Conservation (phyloP, 2,113 vertebrate genomes). For the Eptesicus fuscus region DNA sequence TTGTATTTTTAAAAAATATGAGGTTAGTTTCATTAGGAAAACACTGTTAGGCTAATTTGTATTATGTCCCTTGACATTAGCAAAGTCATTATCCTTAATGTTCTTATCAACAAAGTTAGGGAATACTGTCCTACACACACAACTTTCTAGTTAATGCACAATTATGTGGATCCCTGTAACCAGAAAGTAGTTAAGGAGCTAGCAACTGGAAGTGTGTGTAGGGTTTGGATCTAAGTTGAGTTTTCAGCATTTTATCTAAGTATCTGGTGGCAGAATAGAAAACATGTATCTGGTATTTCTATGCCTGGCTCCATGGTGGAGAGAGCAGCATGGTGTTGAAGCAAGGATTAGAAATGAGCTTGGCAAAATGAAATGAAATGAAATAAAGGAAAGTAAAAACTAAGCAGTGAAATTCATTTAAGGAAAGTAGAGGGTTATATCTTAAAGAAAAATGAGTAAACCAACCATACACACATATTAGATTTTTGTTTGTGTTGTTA, state of each 20-base stretch:
- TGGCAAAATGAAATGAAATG: neutral
- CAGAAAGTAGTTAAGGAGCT: neutral
- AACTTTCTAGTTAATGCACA: neutral
- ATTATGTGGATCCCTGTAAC: neutral
- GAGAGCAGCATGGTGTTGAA: neutral
- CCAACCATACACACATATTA: neutral
- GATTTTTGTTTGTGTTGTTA: neutral
- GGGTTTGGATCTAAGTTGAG: neutral
- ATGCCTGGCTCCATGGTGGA: neutral
- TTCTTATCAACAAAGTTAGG: neutral
- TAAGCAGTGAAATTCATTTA: constrained; percentile 3
- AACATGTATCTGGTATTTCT: neutral
- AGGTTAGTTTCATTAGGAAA: constrained; percentile 29
- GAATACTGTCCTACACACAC: neutral
- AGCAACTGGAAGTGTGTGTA: no score
- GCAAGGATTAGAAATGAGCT: neutral
- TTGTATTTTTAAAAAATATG: constrained; percentile 2
- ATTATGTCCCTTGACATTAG: neutral
- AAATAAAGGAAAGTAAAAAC: neutral
- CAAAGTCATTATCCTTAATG: neutral
- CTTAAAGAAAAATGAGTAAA: neutral
- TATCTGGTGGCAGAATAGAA: neutral
- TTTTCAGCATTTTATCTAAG: neutral
- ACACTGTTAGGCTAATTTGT: neutral
- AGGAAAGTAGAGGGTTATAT: neutral